Base-by-base conservation (phyloP, 2,888 invertebrate species). In the Pseudolycoriella hygida region DNA sequence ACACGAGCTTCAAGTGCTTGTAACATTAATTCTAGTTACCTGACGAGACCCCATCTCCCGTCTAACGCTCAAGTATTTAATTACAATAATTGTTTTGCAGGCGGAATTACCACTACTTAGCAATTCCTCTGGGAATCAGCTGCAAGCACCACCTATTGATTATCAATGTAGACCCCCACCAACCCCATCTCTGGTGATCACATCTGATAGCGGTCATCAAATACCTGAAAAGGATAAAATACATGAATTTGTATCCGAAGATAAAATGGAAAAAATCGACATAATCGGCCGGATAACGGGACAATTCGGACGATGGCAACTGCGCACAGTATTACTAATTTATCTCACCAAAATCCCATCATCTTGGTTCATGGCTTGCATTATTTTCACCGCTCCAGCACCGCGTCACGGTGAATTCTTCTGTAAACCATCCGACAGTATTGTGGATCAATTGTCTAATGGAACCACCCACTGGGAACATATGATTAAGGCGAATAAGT, bases 281-380 rank as follows among this genome's bases (percentile, higher is more conserved):
- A 64, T 64, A n/a, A 64, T 66, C n/a, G 62, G 62, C 14, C 59
- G 58, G 19, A 58, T 66, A 17, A 63, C 65, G 17, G 67, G 67
- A 42, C 57, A 64, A 46, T 65, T 64, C 61, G 68, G 68, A 18
- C 60, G 57, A 51, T 68, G 68, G 68, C 68, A 68, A 48, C 48
- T 66, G 37, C 58, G 67, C 40, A 61, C 66, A 1, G 64, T 67
- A 2, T 52, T 66, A 3, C 51, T 67, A 11, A 64, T 68, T 18
- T 67, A 62, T 46, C 54, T 68, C 3, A 65, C 65, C 48, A 69
- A 69, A 52, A 61, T 66, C 31, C 68, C 68, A 2, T 63, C 67
- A 0, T 66, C 67, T 1, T 69, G 68, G 68, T 68, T 68, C 48
- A 69, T 69, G 69, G 67, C 68, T 2, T 66, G 67, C 49, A 67